Percentiles rank a stretch among this genome's conserved stretches.
Conservation (phyloP, 2,113 vertebrate species). For the Nycticorax nycticorax region DNA sequence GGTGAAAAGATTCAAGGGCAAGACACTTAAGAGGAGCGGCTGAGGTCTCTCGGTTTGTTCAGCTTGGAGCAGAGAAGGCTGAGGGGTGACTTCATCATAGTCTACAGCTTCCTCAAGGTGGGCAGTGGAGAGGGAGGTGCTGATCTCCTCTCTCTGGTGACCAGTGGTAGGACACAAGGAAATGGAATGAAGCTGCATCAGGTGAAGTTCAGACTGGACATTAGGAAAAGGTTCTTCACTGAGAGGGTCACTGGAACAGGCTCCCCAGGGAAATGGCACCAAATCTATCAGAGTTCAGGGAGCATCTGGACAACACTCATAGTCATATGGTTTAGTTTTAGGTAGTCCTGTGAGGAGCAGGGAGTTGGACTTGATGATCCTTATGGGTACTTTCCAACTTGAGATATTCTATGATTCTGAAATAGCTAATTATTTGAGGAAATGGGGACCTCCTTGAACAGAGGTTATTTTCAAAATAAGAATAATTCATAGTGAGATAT, state of each 20-base stretch:
- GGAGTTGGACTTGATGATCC: neutral
- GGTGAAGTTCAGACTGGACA: neutral
- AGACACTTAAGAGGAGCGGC: accelerated
- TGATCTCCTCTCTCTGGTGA: neutral
- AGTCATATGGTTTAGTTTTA: neutral
- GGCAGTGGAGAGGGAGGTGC: neutral
- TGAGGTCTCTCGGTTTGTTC: neutral
- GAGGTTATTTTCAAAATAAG: neutral
- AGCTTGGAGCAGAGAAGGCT: too few species aligned
- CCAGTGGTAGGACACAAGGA: accelerated
- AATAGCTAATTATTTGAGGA: neutral
- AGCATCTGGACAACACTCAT: neutral
- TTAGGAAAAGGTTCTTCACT: neutral
- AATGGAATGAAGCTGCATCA: neutral
- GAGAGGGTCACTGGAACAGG: neutral
- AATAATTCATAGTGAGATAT: neutral
- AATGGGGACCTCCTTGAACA: neutral
- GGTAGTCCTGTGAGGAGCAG: neutral
- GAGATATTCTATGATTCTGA: neutral
- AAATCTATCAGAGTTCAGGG: neutral
- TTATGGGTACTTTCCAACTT: neutral
- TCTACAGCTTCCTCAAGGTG: neutral
- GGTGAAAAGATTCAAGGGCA: neutral
- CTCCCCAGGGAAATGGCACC: neutral
- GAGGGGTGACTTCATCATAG: accelerated